A percentile compares a stretch with the other conserved stretches of the same genome.
Evolutionary conservation across 2,797 vertebrate genomes (phyloP).

Genomic region (Crax fasciolata): DNA sequence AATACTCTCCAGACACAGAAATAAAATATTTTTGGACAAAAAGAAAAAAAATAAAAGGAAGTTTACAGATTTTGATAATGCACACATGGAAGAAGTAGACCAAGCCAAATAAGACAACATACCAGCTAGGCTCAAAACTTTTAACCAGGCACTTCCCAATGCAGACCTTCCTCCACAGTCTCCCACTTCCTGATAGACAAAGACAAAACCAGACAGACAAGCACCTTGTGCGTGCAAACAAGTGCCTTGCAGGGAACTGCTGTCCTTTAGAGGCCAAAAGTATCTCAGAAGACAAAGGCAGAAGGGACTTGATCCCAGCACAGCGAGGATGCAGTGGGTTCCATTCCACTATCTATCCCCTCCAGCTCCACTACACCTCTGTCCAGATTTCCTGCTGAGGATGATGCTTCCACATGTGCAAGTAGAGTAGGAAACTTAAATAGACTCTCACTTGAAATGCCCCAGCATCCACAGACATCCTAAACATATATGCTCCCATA

Average conservation of each 20-base stretch:
- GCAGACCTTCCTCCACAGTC: neutral
- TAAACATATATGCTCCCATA: neutral
- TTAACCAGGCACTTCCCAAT: neutral
- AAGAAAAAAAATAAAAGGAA: neutral
- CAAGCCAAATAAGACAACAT: neutral
- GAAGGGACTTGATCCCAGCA: fast-evolving
- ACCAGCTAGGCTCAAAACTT: neutral
- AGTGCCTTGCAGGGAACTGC: neutral
- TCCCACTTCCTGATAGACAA: neutral
- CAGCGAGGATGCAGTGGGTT: fast-evolving
- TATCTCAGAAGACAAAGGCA: neutral
- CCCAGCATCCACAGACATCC: fast-evolving
- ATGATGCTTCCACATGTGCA: neutral
- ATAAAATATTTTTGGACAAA: neutral
- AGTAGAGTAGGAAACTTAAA: neutral
- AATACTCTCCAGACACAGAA: neutral
- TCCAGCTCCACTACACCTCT: neutral
- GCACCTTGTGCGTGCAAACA: fast-evolving
- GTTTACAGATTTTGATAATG: neutral
- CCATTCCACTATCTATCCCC: fast-evolving
- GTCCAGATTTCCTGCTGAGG: neutral
- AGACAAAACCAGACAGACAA: neutral
- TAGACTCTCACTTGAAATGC: neutral
- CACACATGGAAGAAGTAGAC: neutral
- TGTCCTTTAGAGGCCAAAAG: fast-evolving